A percentile compares a stretch with the other conserved stretches of the same genome.
Conservation (phyloP, 1,140 invertebrate species). For the Latrodectus geometricus region DNA sequence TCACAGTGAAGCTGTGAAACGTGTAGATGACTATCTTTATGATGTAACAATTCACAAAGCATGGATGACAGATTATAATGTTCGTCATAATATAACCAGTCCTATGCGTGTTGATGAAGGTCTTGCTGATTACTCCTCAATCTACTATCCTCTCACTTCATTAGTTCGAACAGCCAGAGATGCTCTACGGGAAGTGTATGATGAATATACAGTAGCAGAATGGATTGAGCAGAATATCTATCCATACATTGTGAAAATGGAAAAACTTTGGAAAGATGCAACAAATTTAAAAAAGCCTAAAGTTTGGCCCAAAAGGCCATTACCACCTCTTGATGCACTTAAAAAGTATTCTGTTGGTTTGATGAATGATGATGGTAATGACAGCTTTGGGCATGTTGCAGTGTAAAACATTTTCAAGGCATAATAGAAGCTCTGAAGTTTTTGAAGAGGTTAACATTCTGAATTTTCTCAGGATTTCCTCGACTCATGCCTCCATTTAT, state of each 20-base stretch:
- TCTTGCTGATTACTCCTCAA: slow-evolving; percentile 75
- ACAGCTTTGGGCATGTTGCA: neutral
- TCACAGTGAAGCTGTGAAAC: slow-evolving; percentile 71
- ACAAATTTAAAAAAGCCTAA: slow-evolving; percentile 70
- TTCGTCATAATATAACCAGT: slow-evolving; percentile 81
- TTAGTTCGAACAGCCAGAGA: slow-evolving; percentile 76
- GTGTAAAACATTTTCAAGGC: neutral
- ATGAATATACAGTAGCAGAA: slow-evolving; percentile 80
- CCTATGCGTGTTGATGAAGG: slow-evolving; percentile 78
- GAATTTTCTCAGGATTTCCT: neutral
- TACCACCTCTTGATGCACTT: slow-evolving; percentile 67
- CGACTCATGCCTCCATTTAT: neutral
- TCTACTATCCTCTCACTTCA: slow-evolving; percentile 66
- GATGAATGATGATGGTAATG: slow-evolving; percentile 49
- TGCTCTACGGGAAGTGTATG: slow-evolving; percentile 78
- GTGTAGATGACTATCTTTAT: slow-evolving; percentile 67
- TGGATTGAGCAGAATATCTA: slow-evolving; percentile 79
- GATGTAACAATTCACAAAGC: slow-evolving; percentile 71
- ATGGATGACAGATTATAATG: slow-evolving; percentile 85
- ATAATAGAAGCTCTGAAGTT: neutral
- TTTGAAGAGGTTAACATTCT: neutral
- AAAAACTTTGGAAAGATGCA: slow-evolving; percentile 72
- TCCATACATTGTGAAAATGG: slow-evolving; percentile 73
- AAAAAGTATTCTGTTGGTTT: slow-evolving; percentile 64
- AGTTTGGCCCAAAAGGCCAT: slow-evolving; percentile 74